Percentiles rank a stretch among this genome's conserved stretches.
phyloP scores from a whole-genome alignment of 2,888 invertebrate species.

The Lepetodrilus schrolli region DNA sequence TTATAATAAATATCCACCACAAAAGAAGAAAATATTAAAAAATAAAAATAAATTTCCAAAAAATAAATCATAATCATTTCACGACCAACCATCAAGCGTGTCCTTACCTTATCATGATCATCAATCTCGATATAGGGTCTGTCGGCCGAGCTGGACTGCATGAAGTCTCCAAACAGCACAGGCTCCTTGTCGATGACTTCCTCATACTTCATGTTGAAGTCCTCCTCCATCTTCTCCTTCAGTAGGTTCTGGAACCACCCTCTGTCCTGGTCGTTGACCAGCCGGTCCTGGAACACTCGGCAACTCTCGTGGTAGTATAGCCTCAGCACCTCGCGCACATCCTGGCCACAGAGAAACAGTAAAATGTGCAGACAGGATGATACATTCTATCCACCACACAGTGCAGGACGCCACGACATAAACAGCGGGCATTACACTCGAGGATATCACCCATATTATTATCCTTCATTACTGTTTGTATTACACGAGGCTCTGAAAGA shows the following conservation, averaged over 20 bases:
- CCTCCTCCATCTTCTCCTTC: conserved; percentile 77
- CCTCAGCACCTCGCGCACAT: conserved; percentile 65
- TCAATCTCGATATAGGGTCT: conserved; percentile 81
- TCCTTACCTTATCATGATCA: conserved; percentile 79
- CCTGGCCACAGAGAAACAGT: conserved; percentile 55
- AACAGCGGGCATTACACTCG: too few species aligned
- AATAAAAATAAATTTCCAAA: too few species aligned
- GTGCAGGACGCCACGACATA: too few species aligned
- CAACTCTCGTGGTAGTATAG: conserved; percentile 76
- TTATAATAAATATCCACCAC: too few species aligned
- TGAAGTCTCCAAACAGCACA: conserved; percentile 83
- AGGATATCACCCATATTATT: too few species aligned
- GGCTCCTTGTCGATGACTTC: conserved; percentile 78
- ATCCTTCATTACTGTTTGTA: too few species aligned
- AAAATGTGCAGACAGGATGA: too few species aligned
- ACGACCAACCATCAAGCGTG: neutral
- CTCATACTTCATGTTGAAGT: conserved; percentile 78
- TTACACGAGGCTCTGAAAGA: too few species aligned
- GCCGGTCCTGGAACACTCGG: conserved; percentile 75
- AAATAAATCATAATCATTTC: too few species aligned
- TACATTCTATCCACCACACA: too few species aligned
- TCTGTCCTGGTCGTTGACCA: conserved; percentile 75
- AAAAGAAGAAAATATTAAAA: too few species aligned
- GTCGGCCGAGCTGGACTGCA: conserved; percentile 72
- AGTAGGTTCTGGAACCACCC: conserved; percentile 72